Evolutionary conservation across 2,888 invertebrate species (phyloP).

Genomic region (Aphodius granarius): DNA sequence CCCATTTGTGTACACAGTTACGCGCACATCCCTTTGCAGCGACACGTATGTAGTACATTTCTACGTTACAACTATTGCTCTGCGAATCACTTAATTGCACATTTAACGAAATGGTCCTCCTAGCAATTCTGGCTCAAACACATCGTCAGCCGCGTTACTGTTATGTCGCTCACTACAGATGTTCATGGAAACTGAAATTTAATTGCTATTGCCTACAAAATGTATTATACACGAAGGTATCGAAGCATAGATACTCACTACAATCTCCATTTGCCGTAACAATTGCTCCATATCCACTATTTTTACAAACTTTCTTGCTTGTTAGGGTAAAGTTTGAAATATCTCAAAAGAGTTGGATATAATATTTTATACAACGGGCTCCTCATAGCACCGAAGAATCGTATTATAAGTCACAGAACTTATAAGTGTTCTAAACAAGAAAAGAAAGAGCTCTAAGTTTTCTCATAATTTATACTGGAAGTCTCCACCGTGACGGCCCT

Average conservation of each 20-base stretch:
- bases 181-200: not conserved
- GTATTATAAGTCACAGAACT: conserved; percentile 11
- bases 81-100: conserved; percentile 3
- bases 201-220: too few species aligned
- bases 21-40: conserved; percentile 2
- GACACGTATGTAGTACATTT: not conserved
- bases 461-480: conserved; percentile 9
- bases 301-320: not conserved
- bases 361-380: not conserved
- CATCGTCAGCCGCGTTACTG: not conserved
- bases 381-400: not conserved
- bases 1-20: not conserved
- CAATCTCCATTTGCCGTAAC: too few species aligned
- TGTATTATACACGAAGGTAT: too few species aligned
- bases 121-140: not conserved
- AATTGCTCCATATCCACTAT: not conserved
- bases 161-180: not conserved
- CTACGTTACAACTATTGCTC: conserved; percentile 6
- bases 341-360: not conserved
- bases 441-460: not conserved
- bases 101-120: conserved; percentile 7
- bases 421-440: conserved; percentile 8
- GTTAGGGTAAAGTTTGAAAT: not conserved
- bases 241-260: too few species aligned
- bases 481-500: not conserved